phyloP scores from a whole-genome alignment of 2,888 invertebrate species.

The Lasius fuliginosus region DNA sequence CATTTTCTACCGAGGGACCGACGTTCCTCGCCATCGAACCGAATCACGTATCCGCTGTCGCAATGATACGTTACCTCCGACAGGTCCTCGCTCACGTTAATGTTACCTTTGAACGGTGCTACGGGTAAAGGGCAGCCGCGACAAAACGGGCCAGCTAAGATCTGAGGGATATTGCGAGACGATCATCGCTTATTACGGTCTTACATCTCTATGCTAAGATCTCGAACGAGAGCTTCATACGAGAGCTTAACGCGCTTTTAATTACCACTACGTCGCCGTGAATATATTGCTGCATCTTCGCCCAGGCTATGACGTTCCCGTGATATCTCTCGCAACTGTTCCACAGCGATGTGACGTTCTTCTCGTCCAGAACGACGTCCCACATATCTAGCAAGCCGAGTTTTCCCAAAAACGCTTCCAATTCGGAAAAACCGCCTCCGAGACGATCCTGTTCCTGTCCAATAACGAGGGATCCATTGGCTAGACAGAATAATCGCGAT shows the following conservation, averaged over 20 bases:
- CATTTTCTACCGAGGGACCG: slow-evolving; percentile 84
- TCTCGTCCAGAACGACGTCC: slow-evolving; percentile 86
- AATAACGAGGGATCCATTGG: slow-evolving; percentile 88
- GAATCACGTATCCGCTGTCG: slow-evolving; percentile 84
- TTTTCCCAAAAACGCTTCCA: slow-evolving; percentile 90
- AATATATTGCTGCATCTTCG: slow-evolving; percentile 87
- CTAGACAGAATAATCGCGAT: slow-evolving; percentile 74
- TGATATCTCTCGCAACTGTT: slow-evolving; percentile 86
- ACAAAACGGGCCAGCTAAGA: slow-evolving; percentile 88
- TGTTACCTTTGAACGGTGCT: slow-evolving; percentile 86
- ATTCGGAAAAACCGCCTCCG: slow-evolving; percentile 89
- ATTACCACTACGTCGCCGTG: slow-evolving; percentile 87
- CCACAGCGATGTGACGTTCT: slow-evolving; percentile 86
- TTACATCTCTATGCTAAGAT: background rate
- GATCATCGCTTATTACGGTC: background rate
- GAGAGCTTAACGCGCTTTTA: background rate
- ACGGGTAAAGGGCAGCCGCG: slow-evolving; percentile 86
- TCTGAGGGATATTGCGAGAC: slow-evolving; percentile 68
- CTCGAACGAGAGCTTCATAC: background rate
- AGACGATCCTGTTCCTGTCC: slow-evolving; percentile 91
- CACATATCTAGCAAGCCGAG: slow-evolving; percentile 89
- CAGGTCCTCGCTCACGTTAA: slow-evolving; percentile 86
- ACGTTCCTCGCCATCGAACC: slow-evolving; percentile 72
- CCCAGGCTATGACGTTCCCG: slow-evolving; percentile 89
- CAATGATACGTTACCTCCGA: slow-evolving; percentile 85